Conservation (phyloP, 37 sponge, comb jelly and placozoan genomes). For the Eunapius fragilis region DNA sequence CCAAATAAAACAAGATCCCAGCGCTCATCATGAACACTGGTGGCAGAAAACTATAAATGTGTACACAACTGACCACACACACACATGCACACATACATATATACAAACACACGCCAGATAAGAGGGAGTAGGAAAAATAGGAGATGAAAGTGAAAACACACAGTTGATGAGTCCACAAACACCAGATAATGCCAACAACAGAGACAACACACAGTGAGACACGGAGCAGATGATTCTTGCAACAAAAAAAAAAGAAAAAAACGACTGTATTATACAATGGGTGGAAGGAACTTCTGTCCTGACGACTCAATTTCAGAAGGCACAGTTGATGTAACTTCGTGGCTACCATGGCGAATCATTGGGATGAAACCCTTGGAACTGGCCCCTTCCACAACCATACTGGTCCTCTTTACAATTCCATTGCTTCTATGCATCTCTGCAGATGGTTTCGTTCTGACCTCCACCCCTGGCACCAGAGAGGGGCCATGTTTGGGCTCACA, state of each 20-base stretch:
- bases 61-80: neutral
- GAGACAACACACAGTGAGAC: neutral
- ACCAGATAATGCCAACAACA: neutral
- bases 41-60: neutral
- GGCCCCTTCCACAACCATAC: slow-evolving; percentile 18
- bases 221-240: neutral
- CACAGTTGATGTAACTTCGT: neutral
- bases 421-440: slow-evolving; percentile 7
- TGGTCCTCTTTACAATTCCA: slow-evolving; percentile 32
- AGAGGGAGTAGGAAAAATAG: neutral
- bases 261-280: neutral
- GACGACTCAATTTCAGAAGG: neutral
- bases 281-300: neutral
- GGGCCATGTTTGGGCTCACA: neutral
- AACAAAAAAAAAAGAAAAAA: no score
- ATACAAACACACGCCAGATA: neutral
- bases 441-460: neutral
- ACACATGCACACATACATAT: neutral
- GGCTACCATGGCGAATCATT: neutral
- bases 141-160: slow-evolving; percentile 2
- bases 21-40: neutral
- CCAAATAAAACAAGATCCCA: neutral
- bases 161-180: neutral
- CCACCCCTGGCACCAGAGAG: neutral
- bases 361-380: neutral